A percentile compares a stretch with the other conserved stretches of the same genome.
These are phyloP conservation scores for Leucoma salicis DNA, from an alignment of 2,888 invertebrate genomes.

Conservation along the genomic window DNA sequence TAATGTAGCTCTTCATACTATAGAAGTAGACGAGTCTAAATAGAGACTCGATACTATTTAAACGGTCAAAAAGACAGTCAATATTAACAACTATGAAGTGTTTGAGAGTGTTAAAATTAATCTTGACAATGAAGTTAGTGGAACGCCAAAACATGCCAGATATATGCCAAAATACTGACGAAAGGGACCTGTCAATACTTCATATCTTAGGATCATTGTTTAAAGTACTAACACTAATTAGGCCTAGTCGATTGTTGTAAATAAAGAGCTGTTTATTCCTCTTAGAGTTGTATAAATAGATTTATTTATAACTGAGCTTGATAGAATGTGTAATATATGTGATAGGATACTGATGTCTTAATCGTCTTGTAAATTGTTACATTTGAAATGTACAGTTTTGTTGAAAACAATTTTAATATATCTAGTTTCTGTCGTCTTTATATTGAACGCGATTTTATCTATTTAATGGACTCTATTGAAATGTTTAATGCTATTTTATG, in stretches of 20 bases:
- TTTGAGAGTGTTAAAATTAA: slow-evolving; percentile 23
- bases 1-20: slow-evolving; percentile 25
- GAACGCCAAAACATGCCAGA: slow-evolving; percentile 60
- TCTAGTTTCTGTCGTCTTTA: slow-evolving; percentile 37
- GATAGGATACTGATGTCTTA: slow-evolving; percentile 41
- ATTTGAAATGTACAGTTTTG: slow-evolving; percentile 34
- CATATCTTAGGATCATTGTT: slow-evolving; percentile 69
- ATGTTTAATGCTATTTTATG: slow-evolving; percentile 36
- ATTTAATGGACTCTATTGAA: no score
- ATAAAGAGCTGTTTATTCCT: slow-evolving; percentile 57
- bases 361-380: slow-evolving; percentile 48
- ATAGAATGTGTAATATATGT: slow-evolving; percentile 40
- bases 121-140: slow-evolving; percentile 25
- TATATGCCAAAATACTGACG: slow-evolving; percentile 65
- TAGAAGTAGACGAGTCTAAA: slow-evolving; percentile 24
- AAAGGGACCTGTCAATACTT: slow-evolving; percentile 72
- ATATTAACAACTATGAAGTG: slow-evolving; percentile 16
- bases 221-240: slow-evolving; percentile 31
- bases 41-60: slow-evolving; percentile 24
- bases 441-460: slow-evolving; percentile 40
- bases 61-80: slow-evolving; percentile 16
- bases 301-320: slow-evolving; percentile 51
- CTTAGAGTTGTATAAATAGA: slow-evolving; percentile 51
- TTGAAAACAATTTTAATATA: slow-evolving; percentile 45
- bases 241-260: slow-evolving; percentile 37